Base-by-base conservation (phyloP, 2,888 invertebrate species). In the Caenorhabditis sp. region DNA sequence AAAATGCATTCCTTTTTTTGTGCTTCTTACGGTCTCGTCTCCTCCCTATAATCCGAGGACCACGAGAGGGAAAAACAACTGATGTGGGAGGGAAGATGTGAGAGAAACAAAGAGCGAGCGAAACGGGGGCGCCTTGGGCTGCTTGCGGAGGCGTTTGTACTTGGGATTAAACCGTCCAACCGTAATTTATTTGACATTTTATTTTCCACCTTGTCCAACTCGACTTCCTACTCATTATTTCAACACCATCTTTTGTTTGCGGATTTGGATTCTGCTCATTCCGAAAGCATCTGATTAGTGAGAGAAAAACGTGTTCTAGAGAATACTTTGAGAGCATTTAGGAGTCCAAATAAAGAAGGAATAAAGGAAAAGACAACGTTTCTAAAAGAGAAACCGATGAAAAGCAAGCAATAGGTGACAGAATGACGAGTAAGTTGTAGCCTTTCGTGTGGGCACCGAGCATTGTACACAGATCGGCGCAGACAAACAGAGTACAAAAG, bases 111-210 rank as follows among this genome's bases (percentile, higher is more conserved):
- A 50, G 17, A n/a, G 27, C 30, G 48, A 52, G 39, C 45, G 55
- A 66, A 56, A 55, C 46, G 65, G 55, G 45, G 53, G 53, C 55
- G 53, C 65, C 55, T 56, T 37, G n/a, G n/a, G 39, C 63, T 50
- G 48, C 35, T n/a, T n/a, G n/a, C n/a, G n/a, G 52, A 59, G 32
- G 48, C 27, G 58, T 68, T 68, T 68, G 68, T 50, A 59, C 48
- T 59, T 59, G 59, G 52, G 68, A 68, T 68, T 68, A 68, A 58
- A 52, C 58, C 41, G 24, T 59, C 50, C 56, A 63, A 65, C 65
- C 55, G 46, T 55, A 55, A 56, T 48, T 65, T 65, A 30, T 63
- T 56, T 39, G n/a, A 41, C 41, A 27, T 15, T 62, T 52, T 39
- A 39, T 37, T 45, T 46, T 30, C 15, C 8, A 20, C 15, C 8